Conservation (phyloP, 2,113 vertebrate species). For the Piliocolobus tephrosceles region DNA sequence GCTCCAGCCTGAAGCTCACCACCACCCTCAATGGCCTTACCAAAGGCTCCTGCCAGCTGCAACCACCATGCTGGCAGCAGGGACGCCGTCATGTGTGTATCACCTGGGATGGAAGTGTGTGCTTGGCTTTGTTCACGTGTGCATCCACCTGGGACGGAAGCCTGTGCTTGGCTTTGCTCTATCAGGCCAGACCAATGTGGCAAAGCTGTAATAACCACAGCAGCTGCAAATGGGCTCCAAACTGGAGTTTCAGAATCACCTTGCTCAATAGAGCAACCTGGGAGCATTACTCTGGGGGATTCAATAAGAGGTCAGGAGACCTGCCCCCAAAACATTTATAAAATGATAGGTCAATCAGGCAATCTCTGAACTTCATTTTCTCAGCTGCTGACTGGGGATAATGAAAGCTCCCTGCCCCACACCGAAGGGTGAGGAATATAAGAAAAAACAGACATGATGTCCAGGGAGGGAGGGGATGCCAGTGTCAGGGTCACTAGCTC, state of each 20-base stretch:
- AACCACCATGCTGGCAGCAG: too few species aligned
- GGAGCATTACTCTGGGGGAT: too few species aligned
- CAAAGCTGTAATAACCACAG: neutral
- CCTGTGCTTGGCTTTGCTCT: neutral
- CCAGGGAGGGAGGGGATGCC: rapidly evolving
- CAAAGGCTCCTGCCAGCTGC: neutral
- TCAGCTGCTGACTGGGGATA: neutral
- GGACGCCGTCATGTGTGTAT: rapidly evolving
- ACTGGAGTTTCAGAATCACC: neutral
- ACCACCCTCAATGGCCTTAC: neutral
- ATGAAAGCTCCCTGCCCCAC: neutral
- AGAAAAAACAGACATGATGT: neutral
- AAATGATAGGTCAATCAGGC: neutral
- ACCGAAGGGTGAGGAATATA: neutral
- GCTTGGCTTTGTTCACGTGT: neutral
- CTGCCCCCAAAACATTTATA: neutral
- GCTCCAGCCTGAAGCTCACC: neutral
- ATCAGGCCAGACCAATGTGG: neutral
- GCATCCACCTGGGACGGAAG: neutral
- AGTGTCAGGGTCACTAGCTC: neutral
- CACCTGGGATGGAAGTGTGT: neutral
- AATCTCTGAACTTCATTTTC: neutral
- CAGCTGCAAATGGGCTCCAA: neutral
- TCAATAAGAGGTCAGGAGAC: neutral
- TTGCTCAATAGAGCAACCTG: neutral